Evolutionary conservation across 2,888 invertebrate species (phyloP).

Genomic region (Oscheius sp.): DNA sequence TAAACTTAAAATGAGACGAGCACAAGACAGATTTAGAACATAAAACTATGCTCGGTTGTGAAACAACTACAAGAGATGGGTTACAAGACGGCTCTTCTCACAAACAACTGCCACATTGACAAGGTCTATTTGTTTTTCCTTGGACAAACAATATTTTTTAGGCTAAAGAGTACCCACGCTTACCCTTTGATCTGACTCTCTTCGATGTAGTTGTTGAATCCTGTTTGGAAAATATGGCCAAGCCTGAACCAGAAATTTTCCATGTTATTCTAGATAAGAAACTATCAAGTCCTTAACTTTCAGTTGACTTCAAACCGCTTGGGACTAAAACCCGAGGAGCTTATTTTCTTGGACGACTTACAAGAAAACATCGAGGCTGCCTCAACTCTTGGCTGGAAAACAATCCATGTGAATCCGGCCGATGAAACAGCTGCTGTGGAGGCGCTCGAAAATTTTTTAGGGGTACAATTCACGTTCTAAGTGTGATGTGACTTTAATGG

Average conservation of each 20-base stretch:
- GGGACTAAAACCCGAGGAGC: slow-evolving; percentile 40
- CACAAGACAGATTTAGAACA: slow-evolving; percentile 18
- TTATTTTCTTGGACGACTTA: slow-evolving; percentile 58
- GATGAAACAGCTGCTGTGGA: slow-evolving; percentile 11
- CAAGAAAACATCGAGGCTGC: slow-evolving; percentile 55
- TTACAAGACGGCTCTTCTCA: slow-evolving; percentile 55
- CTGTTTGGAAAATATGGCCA: slow-evolving; percentile 48
- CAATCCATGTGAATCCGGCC: slow-evolving; percentile 40
- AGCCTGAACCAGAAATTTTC: slow-evolving; percentile 54
- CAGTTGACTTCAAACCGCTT: slow-evolving; percentile 38
- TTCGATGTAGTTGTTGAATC: slow-evolving; percentile 61
- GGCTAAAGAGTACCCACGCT: slow-evolving; percentile 36
- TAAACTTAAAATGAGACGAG: too few relatives aligned
- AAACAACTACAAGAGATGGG: slow-evolving; percentile 41
- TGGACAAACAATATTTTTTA: too few relatives aligned
- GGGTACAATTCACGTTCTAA: slow-evolving; percentile 16
- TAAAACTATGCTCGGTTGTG: slow-evolving; percentile 27
- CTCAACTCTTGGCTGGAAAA: slow-evolving; percentile 49
- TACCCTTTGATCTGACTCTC: slow-evolving; percentile 41
- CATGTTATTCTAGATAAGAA: slow-evolving; percentile 24
- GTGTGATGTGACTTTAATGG: background rate
- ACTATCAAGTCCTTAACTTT: slow-evolving; percentile 6
- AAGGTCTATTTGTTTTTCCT: too few relatives aligned
- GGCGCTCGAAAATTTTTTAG: slow-evolving; percentile 3
- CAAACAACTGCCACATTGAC: slow-evolving; percentile 57